A percentile compares a stretch with the other conserved stretches of the same genome.
phyloP scores from a whole-genome alignment of 2,888 invertebrate genomes.

The Volucella bombylans region DNA sequence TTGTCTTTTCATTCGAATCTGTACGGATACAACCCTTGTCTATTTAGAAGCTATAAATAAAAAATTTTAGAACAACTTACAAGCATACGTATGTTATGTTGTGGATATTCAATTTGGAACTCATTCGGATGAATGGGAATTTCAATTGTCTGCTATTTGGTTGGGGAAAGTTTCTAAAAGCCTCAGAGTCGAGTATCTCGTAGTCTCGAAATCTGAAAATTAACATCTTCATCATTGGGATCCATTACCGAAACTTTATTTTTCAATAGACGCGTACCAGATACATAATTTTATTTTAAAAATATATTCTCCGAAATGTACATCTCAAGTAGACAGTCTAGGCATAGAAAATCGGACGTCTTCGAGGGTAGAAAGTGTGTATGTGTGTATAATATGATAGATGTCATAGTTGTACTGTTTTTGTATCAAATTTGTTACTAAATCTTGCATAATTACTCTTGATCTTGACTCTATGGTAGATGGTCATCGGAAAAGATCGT shows the following conservation, averaged over 20 bases:
- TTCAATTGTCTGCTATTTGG: neutral
- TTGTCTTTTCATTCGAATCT: neutral
- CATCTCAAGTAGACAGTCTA: constrained; percentile 8
- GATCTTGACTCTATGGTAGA: too few species aligned
- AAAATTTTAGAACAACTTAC: constrained; percentile 18
- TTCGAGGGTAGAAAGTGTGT: too few species aligned
- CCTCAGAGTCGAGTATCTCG: neutral
- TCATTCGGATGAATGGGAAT: constrained; percentile 21
- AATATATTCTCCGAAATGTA: constrained; percentile 41
- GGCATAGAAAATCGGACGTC: constrained; percentile 2
- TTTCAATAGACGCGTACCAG: constrained; percentile 21
- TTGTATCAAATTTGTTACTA: too few species aligned
- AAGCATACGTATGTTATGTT: neutral
- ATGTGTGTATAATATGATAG: neutral
- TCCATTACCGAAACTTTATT: constrained; percentile 26
- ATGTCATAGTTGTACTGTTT: too few species aligned
- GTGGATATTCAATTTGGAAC: neutral
- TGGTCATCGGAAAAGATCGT: too few species aligned
- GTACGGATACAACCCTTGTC: constrained; percentile 15
- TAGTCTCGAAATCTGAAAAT: neutral
- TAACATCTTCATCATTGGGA: constrained; percentile 7
- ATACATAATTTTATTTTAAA: constrained; percentile 28
- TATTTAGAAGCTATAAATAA: constrained; percentile 16
- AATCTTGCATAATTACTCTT: too few species aligned
- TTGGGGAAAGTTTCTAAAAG: neutral